Evolutionary conservation across 2,113 vertebrate species (phyloP), one percentile per base, ranked within the genome.

Genomic region (Anguilla rostrata): DNA sequence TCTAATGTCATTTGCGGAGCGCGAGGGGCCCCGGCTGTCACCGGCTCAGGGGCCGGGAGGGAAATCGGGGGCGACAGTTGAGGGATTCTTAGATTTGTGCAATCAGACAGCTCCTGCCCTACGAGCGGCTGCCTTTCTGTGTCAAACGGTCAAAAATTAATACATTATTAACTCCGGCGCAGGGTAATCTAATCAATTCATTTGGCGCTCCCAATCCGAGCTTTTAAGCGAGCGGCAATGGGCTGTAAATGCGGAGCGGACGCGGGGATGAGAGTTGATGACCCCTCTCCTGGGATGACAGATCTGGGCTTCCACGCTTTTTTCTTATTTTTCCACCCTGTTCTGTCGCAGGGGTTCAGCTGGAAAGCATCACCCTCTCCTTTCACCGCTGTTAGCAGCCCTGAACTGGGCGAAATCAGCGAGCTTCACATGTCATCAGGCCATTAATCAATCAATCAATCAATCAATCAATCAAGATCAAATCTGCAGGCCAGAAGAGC

Each of bases 41-140:
- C 94, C 95, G 93, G 92, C 94, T 95, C 97, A 57, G 94, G 90
- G 93, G 94, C 18, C 4, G 60, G 90, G 92, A 93, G 94, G 95
- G 96, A 93, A 98, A 99, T 96, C 91, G 95, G 92, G 95, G 92
- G 91, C 94, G 97, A 98, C 98, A 98, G 96, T 96, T 98, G 97
- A 99, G 97, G 96, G 97, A 99, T 98, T 97, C 97, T 96, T 97
- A 95, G 95, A 95, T 97, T 98, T 98, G 97, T 98, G 95, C 95
- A 97, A 98, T 97, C 95, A 95, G 98, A 98, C 97, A 97, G 96
- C 94, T 92, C 87, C 94, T 94, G 93, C 93, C 94, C 53, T 49
- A 3, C 94, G 93, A 95, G 95, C 96, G 96, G 96, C 96, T 95
- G 93, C 95, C 94, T 94, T 94, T 94, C 90, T 93, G 89, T 96